A percentile compares a stretch with the other conserved stretches of the same genome.
Conservation (phyloP, 2,797 vertebrate genomes). For the Periophthalmus magnuspinnatus region DNA sequence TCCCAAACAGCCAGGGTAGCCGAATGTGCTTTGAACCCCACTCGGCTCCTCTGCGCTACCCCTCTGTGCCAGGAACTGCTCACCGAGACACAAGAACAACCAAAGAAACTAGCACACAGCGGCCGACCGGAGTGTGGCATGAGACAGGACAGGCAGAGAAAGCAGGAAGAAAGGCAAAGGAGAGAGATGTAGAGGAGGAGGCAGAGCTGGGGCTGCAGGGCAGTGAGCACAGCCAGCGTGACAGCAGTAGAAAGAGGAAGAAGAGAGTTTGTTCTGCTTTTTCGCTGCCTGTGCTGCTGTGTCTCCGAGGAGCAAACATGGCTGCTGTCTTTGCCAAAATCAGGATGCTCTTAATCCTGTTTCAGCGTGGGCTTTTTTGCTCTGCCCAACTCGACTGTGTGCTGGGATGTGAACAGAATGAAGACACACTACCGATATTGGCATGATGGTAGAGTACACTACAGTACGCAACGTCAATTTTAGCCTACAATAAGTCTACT, state of each 20-base stretch:
- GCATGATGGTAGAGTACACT: not conserved
- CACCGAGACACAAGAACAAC: conserved; percentile 25
- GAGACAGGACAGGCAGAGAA: conserved; percentile 36
- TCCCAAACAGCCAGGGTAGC: conserved; percentile 56
- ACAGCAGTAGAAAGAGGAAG: conserved; percentile 35
- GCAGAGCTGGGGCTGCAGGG: conserved; percentile 42
- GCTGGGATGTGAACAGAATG: conserved; percentile 30
- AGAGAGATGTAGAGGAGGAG: conserved; percentile 25
- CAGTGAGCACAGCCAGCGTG: conserved; percentile 35
- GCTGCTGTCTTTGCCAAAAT: conserved; percentile 53
- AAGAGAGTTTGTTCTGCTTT: conserved; percentile 52
- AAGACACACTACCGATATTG: not conserved
- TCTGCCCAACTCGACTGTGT: conserved; percentile 46
- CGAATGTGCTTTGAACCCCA: conserved; percentile 66
- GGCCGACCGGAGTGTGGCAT: conserved; percentile 26
- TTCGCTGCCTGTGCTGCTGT: conserved; percentile 35
- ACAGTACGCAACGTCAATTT: too few species aligned
- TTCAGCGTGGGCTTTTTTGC: conserved; percentile 48
- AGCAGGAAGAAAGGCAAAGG: conserved; percentile 28
- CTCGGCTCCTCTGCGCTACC: conserved; percentile 50
- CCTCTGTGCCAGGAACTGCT: conserved; percentile 42
- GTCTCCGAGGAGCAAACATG: conserved; percentile 55
- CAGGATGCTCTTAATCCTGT: conserved; percentile 69
- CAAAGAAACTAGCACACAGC: conserved; percentile 33
- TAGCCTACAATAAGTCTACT: not conserved